Percentiles rank a stretch among this genome's conserved stretches.
These are phyloP conservation scores for Suncus etruscus DNA, from an alignment of 2,113 vertebrate genomes.

Conservation along the genomic window DNA sequence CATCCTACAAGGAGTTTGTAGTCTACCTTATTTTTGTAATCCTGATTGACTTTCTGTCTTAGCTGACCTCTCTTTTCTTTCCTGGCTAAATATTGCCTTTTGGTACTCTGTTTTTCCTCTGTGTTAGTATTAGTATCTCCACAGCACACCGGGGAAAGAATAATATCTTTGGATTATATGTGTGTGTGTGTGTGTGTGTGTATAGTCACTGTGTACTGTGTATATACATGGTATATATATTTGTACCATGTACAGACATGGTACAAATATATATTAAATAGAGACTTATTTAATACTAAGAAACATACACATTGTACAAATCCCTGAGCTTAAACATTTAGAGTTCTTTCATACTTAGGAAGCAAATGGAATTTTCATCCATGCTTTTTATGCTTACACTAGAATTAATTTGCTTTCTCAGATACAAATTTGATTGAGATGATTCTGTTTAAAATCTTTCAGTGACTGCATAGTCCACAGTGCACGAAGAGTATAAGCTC, in stretches of 20 bases:
- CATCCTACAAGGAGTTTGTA: background rate
- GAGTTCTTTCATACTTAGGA: conserved; percentile 26
- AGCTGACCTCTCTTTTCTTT: background rate
- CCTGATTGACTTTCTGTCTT: background rate
- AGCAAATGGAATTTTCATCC: background rate
- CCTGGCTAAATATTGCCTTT: background rate
- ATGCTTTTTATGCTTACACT: background rate
- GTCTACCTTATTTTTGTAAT: background rate
- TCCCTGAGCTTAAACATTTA: background rate
- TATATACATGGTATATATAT: too few species aligned
- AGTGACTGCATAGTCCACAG: background rate
- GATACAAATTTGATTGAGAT: background rate
- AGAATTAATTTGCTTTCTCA: conserved; percentile 51
- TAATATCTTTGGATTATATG: background rate
- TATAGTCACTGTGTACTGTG: background rate
- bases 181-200: background rate
- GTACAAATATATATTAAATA: too few species aligned
- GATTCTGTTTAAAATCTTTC: conserved; percentile 7
- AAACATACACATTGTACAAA: background rate
- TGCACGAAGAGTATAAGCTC: background rate
- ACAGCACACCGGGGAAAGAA: background rate
- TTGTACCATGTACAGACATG: background rate
- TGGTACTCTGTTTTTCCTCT: background rate
- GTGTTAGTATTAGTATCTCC: background rate
- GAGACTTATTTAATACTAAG: background rate